Evolutionary conservation across 1,140 invertebrate genomes (phyloP).

Genomic region (Polyergus mexicanus): DNA sequence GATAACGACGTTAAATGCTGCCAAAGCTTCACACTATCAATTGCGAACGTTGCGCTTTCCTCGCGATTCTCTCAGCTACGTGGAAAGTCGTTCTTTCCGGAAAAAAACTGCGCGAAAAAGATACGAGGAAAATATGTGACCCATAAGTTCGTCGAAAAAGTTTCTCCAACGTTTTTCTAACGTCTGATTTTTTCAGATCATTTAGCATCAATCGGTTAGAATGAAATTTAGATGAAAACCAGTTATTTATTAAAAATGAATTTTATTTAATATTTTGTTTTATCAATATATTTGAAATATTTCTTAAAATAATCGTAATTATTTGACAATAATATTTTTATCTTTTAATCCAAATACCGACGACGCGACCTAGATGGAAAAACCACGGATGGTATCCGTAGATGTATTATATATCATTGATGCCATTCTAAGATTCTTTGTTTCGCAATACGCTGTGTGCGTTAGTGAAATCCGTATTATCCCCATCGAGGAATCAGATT

Average conservation of each 20-base stretch:
- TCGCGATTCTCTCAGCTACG: neutral
- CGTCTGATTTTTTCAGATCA: neutral
- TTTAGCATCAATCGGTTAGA: neutral
- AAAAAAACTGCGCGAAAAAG: neutral
- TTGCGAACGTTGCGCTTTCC: conserved; percentile 44
- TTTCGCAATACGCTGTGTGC: neutral
- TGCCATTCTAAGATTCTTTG: neutral
- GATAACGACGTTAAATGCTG: conserved; percentile 43
- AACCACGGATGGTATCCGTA: too few relatives aligned
- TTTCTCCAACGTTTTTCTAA: neutral
- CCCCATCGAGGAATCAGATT: conserved; percentile 1
- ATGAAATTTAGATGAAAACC: neutral
- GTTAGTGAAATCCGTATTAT: conserved; percentile 7
- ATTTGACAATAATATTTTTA: neutral
- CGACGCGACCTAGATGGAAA: too few relatives aligned
- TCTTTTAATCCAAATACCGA: neutral
- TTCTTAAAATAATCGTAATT: neutral
- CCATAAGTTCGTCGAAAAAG: neutral
- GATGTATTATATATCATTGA: neutral
- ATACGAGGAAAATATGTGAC: neutral
- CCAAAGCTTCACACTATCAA: conserved; percentile 45
- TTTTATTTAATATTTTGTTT: neutral
- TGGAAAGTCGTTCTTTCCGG: neutral
- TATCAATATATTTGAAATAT: neutral
- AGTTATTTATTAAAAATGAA: neutral